A percentile compares a stretch with the other conserved stretches of the same genome.
phyloP scores from a whole-genome alignment of 2,113 vertebrate genomes.

The Gallinago media region DNA sequence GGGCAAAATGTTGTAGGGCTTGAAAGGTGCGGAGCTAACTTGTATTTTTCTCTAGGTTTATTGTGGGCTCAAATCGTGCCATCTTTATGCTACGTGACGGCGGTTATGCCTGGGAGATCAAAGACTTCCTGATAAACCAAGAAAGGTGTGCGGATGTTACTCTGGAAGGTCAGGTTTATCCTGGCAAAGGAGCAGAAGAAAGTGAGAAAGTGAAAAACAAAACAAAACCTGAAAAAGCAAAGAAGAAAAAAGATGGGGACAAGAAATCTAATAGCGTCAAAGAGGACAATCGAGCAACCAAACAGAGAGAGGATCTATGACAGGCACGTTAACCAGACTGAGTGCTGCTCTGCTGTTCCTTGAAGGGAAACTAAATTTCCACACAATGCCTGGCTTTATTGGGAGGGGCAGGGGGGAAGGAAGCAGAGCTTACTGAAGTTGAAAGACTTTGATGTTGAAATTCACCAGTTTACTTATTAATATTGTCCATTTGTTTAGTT shows the following conservation, averaged over 20 bases:
- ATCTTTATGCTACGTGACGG: slow-evolving; percentile 99
- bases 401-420: neutral
- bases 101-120: slow-evolving; percentile 94
- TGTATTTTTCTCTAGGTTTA: slow-evolving; percentile 80
- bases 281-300: slow-evolving; percentile 79
- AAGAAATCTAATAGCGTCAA: slow-evolving; percentile 56
- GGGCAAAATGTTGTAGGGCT: neutral
- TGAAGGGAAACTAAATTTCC: neutral
- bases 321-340: fast-evolving
- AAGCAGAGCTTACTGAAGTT: neutral
- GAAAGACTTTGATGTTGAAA: neutral
- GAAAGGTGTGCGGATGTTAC: slow-evolving; percentile 93
- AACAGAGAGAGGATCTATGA: slow-evolving; percentile 86
- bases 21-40: neutral
- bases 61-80: slow-evolving; percentile 94
- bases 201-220: slow-evolving; percentile 77
- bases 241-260: slow-evolving; percentile 79
- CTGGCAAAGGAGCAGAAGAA: slow-evolving; percentile 83
- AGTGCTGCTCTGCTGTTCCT: neutral
- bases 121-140: slow-evolving; percentile 91
- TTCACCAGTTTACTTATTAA: slow-evolving; percentile 22
- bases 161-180: slow-evolving; percentile 95
- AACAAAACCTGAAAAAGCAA: slow-evolving; percentile 79
- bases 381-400: neutral
- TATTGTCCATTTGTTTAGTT: slow-evolving; percentile 8